Evolutionary conservation across 2,113 vertebrate genomes (phyloP).

Genomic region (Pterophyllum scalare): DNA sequence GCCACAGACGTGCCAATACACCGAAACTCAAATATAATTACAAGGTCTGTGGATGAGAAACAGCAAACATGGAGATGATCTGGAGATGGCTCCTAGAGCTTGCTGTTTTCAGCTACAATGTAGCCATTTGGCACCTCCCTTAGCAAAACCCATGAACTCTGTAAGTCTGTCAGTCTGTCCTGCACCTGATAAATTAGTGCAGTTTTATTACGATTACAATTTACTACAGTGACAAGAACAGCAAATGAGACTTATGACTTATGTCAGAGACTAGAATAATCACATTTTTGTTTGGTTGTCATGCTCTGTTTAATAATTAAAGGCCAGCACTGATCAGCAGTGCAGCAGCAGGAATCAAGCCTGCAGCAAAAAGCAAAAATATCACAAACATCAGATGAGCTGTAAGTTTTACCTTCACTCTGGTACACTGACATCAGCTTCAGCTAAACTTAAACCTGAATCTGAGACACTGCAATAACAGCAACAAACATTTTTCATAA

Average conservation of each 20-base stretch:
- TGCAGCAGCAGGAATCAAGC: no score
- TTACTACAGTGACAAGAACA: background rate
- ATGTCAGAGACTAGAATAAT: no score
- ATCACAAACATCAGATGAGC: background rate
- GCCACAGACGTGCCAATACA: background rate
- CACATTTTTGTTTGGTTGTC: background rate
- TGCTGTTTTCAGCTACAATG: no score
- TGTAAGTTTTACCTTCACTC: background rate
- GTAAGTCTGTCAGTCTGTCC: background rate
- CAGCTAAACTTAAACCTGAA: background rate
- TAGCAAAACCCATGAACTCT: no score
- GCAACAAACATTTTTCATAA: no score
- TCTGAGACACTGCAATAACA: background rate
- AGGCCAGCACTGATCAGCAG: background rate
- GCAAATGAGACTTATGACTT: no score
- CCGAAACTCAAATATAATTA: no score
- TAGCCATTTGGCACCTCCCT: no score
- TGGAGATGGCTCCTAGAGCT: background rate
- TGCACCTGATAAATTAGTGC: background rate
- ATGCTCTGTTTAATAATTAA: background rate
- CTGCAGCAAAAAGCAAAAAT: no score
- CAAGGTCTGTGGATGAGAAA: background rate
- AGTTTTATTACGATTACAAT: no score
- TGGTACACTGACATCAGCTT: background rate
- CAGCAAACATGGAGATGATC: no score